Conservation (phyloP, 2,797 vertebrate genomes). For the Epinephelus awoara region DNA sequence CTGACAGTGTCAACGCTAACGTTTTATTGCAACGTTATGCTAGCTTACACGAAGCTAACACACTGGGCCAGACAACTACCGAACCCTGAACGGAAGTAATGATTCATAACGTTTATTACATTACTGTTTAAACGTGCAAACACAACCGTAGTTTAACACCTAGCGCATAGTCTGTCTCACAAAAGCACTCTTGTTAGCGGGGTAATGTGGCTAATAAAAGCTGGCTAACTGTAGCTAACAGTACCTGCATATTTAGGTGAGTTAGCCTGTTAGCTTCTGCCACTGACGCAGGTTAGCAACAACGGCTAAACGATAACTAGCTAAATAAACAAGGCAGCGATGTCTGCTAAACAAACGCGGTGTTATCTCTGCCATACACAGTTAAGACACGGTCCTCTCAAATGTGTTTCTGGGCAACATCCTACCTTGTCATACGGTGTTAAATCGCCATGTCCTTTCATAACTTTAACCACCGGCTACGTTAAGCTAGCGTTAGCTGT, state of each 20-base stretch:
- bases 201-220: neutral
- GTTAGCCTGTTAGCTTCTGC: slow-evolving; percentile 66
- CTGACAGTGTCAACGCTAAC: neutral
- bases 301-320: slow-evolving; percentile 11
- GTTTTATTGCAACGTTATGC: neutral
- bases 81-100: neutral
- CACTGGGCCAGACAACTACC: slow-evolving; percentile 13
- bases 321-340: neutral
- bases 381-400: fast-evolving
- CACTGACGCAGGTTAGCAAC: slow-evolving; percentile 63
- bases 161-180: neutral
- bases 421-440: slow-evolving; percentile 49
- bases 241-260: slow-evolving; percentile 32
- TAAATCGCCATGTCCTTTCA: slow-evolving; percentile 37
- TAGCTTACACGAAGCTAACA: slow-evolving; percentile 49
- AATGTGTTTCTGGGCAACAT: neutral
- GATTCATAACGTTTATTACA: neutral
- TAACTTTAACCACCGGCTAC: slow-evolving; percentile 44
- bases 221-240: slow-evolving; percentile 20
- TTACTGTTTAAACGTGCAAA: fast-evolving
- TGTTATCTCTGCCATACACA: no score
- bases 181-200: neutral
- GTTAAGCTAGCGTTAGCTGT: slow-evolving; percentile 58
- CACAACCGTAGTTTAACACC: fast-evolving
- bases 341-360: neutral